These are phyloP conservation scores for Cephonodes hylas DNA, from an alignment of 2,888 invertebrate species.

Conservation along the genomic window DNA sequence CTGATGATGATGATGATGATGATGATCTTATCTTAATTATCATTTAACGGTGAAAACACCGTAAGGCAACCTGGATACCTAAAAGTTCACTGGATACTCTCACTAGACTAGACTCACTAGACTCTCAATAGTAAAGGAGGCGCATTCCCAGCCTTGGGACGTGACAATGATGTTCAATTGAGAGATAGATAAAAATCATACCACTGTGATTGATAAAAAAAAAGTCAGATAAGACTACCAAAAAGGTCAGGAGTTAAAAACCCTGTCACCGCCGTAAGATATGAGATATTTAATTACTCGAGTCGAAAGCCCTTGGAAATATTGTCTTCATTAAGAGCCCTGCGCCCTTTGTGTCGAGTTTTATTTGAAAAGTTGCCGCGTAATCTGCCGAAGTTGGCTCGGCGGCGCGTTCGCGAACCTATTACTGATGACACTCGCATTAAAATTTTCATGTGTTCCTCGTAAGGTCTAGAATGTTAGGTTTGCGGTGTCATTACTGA, in stretches of 20 bases:
- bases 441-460: constrained; percentile 37
- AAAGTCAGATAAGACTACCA: neutral
- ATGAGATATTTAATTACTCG: constrained; percentile 69
- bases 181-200: neutral
- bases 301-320: constrained; percentile 63
- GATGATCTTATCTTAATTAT: no score
- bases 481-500: constrained; percentile 22
- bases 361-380: constrained; percentile 75
- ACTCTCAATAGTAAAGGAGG: no score
- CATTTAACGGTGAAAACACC: no score
- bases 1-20: no score
- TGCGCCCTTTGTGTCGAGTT: constrained; percentile 65
- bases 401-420: constrained; percentile 60
- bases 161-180: no score
- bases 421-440: constrained; percentile 49
- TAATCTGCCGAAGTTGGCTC: constrained; percentile 70
- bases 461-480: constrained; percentile 30
- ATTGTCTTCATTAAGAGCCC: constrained; percentile 72
- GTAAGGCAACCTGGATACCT: no score
- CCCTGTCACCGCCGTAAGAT: constrained; percentile 19
- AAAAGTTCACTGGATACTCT: no score
- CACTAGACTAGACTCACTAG: no score
- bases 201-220: no score
- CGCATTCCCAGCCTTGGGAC: no score
- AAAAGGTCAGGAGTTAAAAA: constrained; percentile 12